Evolutionary conservation across 2,888 invertebrate genomes (phyloP).

Genomic region (Willowsia nigromaculata): DNA sequence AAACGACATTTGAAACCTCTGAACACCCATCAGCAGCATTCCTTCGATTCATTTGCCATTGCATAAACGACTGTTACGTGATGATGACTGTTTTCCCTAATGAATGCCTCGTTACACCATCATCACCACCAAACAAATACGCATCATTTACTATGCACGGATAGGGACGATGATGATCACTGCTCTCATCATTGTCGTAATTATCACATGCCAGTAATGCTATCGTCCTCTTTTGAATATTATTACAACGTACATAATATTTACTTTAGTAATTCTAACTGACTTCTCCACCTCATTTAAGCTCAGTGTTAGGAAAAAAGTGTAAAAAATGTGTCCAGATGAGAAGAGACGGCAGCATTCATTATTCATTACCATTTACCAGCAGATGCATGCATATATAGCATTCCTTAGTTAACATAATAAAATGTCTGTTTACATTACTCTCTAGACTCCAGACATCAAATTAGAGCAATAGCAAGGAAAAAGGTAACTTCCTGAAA

Average conservation of each 20-base stretch:
- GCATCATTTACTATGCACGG: conserved; percentile 48
- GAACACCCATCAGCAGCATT: not conserved
- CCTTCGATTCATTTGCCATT: conserved; percentile 12
- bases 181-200: conserved; percentile 49
- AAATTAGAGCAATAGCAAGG: not conserved
- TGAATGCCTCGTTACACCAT: conserved; percentile 56
- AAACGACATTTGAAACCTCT: not conserved
- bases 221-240: conserved; percentile 22
- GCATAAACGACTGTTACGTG: conserved; percentile 8
- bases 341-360: not conserved
- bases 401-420: not conserved
- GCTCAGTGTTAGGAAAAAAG: not conserved
- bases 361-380: not conserved
- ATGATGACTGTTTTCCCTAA: conserved; percentile 35
- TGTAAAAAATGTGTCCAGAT: not conserved
- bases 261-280: not conserved
- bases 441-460: not conserved
- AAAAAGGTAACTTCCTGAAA: not conserved
- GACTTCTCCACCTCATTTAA: not conserved
- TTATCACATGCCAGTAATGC: conserved; percentile 25
- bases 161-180: not conserved
- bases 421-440: not conserved
- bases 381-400: not conserved
- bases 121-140: conserved; percentile 21
- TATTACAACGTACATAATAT: not conserved